Evolutionary conservation across 2,888 invertebrate species (phyloP).

Genomic region (Cyclophora albipunctata): DNA sequence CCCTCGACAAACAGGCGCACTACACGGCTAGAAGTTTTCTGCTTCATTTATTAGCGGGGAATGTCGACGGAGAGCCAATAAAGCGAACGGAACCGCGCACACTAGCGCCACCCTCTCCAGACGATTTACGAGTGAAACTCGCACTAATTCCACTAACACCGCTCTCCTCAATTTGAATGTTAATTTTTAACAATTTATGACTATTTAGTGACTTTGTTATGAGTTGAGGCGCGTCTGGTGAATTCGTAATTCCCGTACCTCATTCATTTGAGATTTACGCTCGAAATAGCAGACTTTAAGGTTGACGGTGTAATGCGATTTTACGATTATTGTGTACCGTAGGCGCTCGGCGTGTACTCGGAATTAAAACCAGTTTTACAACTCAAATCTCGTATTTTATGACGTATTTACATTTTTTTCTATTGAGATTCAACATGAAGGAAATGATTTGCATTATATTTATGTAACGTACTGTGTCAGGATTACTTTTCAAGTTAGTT

Average conservation of each 20-base stretch:
- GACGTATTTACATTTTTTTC: constrained; percentile 2
- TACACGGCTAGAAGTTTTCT: constrained; percentile 67
- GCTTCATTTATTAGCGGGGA: constrained; percentile 71
- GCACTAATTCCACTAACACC: constrained; percentile 71
- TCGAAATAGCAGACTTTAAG: constrained; percentile 33
- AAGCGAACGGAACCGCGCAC: constrained; percentile 35
- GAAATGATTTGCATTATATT: too few relatives aligned
- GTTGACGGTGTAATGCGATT: constrained; percentile 38
- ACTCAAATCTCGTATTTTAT: constrained; percentile 7
- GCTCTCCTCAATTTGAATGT: constrained; percentile 67
- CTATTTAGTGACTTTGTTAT: constrained; percentile 60
- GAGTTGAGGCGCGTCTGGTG: constrained; percentile 46
- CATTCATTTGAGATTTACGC: constrained; percentile 46
- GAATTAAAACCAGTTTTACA: constrained; percentile 25
- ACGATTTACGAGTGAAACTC: constrained; percentile 68
- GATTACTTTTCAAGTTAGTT: constrained; percentile 25
- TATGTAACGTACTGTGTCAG: too few relatives aligned
- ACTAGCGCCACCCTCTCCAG: constrained; percentile 57
- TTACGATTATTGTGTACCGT: constrained; percentile 37
- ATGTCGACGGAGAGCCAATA: constrained; percentile 66
- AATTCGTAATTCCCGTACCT: constrained; percentile 38
- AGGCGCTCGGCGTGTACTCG: constrained; percentile 25
- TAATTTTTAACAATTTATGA: constrained; percentile 72
- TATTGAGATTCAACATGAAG: too few relatives aligned
- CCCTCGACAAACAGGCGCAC: constrained; percentile 52